Conservation (phyloP, 2,888 invertebrate species). For the Carabus problematicus region DNA sequence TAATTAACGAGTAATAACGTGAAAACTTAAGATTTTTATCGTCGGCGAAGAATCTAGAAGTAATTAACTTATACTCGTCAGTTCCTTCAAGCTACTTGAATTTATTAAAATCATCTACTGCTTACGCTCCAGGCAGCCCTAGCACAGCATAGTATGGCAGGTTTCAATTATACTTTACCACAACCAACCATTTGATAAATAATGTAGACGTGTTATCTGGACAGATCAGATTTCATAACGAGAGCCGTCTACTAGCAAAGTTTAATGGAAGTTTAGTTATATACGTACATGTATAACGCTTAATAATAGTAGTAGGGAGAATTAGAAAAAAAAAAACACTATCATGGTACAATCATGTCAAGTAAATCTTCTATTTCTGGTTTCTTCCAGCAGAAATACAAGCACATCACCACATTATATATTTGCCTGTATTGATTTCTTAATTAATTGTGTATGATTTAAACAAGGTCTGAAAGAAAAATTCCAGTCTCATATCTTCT, state of each 20-base stretch:
- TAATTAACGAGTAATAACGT: constrained; percentile 43
- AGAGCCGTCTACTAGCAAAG: not conserved
- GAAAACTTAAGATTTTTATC: constrained; percentile 42
- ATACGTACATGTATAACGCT: too few relatives aligned
- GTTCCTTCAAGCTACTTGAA: constrained; percentile 46
- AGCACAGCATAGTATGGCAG: constrained; percentile 44
- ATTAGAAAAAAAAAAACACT: too few relatives aligned
- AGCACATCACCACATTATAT: too few relatives aligned
- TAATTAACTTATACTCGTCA: constrained; percentile 42
- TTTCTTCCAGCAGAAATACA: not conserved
- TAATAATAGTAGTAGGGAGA: too few relatives aligned
- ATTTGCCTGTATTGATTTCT: too few relatives aligned
- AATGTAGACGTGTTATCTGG: constrained; percentile 48
- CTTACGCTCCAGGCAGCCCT: not conserved
- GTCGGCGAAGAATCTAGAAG: constrained; percentile 41
- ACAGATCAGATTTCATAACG: constrained; percentile 46
- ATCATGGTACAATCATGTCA: too few relatives aligned
- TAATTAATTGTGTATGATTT: too few relatives aligned
- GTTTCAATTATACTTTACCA: constrained; percentile 50
- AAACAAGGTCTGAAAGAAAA: constrained; percentile 13
- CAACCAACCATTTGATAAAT: constrained; percentile 49
- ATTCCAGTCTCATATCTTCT: constrained; percentile 39
- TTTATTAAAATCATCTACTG: constrained; percentile 48
- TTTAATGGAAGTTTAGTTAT: constrained; percentile 32
- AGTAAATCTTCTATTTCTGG: constrained; percentile 7